These are phyloP conservation scores for Myzus persicae DNA, from an alignment of 1,140 invertebrate species.

Conservation along the genomic window DNA sequence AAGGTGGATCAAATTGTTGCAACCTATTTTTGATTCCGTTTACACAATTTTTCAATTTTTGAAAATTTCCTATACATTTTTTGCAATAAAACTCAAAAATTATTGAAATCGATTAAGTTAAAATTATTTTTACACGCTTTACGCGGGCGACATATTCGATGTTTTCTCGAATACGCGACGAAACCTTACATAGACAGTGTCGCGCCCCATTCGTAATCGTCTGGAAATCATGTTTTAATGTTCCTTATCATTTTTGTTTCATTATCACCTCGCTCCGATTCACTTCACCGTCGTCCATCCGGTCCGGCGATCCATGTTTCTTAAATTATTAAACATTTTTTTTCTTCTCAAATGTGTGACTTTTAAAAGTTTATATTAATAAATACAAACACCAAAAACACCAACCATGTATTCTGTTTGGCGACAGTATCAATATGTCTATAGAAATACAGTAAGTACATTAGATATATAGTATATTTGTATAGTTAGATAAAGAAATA, in stretches of 20 bases:
- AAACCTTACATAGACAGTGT: not conserved
- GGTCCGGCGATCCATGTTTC: not conserved
- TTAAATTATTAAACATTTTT: not conserved
- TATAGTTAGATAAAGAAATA: too few relatives aligned
- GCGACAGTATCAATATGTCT: not conserved
- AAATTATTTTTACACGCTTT: not conserved
- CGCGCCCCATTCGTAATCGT: not conserved
- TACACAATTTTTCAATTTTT: not conserved
- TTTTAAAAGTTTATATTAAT: not conserved
- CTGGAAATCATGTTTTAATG: not conserved
- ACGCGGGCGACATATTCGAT: too few relatives aligned
- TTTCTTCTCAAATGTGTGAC: not conserved
- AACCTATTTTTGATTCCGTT: not conserved
- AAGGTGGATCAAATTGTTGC: not conserved
- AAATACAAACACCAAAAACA: not conserved
- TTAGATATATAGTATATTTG: too few relatives aligned
- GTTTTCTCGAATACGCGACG: not conserved
- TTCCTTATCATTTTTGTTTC: not conserved
- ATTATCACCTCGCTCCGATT: not conserved
- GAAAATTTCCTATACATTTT: not conserved
- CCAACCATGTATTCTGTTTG: conserved; percentile 36
- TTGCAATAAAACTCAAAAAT: not conserved
- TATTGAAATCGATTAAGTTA: not conserved
- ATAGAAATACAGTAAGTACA: conserved; percentile 39
- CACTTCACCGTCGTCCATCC: not conserved